A percentile compares a stretch with the other conserved stretches of the same genome.
Conservation (phyloP, 2,888 invertebrate species). For the Heliconius hortense region DNA sequence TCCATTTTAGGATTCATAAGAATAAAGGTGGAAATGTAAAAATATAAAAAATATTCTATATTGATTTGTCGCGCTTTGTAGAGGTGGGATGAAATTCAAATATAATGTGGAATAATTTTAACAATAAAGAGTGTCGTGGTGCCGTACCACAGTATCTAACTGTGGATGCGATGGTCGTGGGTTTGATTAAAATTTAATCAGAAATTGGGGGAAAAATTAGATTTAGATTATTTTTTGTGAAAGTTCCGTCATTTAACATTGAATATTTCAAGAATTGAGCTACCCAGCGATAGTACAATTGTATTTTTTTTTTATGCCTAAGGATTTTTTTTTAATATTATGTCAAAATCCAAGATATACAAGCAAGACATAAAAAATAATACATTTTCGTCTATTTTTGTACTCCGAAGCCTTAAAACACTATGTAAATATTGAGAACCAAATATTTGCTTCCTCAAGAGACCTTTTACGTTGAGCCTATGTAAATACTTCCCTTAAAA, state of each 20-base stretch:
- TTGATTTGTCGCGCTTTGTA: background rate
- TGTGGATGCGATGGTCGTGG: background rate
- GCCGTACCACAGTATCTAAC: background rate
- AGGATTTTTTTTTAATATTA: background rate
- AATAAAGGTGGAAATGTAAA: background rate
- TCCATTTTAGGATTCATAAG: background rate
- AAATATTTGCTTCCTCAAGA: conserved; percentile 5
- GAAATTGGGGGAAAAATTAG: no score
- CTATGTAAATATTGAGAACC: background rate
- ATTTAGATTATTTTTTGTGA: no score
- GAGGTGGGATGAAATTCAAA: background rate
- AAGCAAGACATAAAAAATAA: background rate
- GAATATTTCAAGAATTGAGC: background rate
- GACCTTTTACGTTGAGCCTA: conserved; percentile 1
- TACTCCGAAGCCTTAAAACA: background rate
- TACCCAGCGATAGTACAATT: background rate
- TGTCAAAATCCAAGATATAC: background rate
- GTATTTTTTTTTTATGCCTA: background rate
- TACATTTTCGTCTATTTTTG: background rate
- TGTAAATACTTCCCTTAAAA: conserved; percentile 17
- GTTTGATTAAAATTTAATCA: no score
- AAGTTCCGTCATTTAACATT: background rate
- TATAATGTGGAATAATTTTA: background rate
- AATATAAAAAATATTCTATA: background rate
- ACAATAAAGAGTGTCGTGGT: background rate